phyloP scores from a whole-genome alignment of 2,888 invertebrate species.

The Drosophila cyrtoloma region DNA sequence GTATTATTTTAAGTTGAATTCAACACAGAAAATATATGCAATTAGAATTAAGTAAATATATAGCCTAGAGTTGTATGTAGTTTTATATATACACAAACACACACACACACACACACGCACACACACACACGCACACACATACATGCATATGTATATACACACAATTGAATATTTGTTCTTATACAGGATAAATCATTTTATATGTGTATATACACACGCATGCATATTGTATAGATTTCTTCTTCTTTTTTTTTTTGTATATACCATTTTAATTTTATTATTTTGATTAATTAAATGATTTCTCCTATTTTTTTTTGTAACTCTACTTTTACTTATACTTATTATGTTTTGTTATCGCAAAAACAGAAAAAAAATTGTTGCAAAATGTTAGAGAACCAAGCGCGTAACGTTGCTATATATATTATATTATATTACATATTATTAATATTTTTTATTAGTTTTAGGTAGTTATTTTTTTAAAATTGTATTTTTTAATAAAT shows the following conservation, averaged over 20 bases:
- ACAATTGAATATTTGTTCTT: slow-evolving; percentile 22
- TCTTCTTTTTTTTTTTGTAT: slow-evolving; percentile 47
- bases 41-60: slow-evolving; percentile 57
- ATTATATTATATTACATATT: slow-evolving; percentile 59
- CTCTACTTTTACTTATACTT: slow-evolving; percentile 45
- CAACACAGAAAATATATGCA: slow-evolving; percentile 40
- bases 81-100: slow-evolving; percentile 53
- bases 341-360: slow-evolving; percentile 56
- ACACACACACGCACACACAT: slow-evolving; percentile 22
- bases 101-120: slow-evolving; percentile 27
- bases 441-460: slow-evolving; percentile 75
- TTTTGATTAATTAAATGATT: slow-evolving; percentile 27
- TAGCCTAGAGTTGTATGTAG: slow-evolving; percentile 66
- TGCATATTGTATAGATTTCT: slow-evolving; percentile 55
- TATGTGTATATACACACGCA: slow-evolving; percentile 11
- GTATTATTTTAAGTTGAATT: slow-evolving; percentile 53
- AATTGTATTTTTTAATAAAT: slow-evolving; percentile 76
- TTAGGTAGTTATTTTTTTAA: slow-evolving; percentile 78
- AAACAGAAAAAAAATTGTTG: slow-evolving; percentile 57
- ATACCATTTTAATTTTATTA: slow-evolving; percentile 54
- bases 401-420: slow-evolving; percentile 76
- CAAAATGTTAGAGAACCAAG: slow-evolving; percentile 70
- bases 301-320: slow-evolving; percentile 40
- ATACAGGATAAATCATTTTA: slow-evolving; percentile 7
- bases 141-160: slow-evolving; percentile 10